Evolutionary conservation across 2,797 vertebrate genomes (phyloP).

Genomic region (Tenualosa thibaudeaui): DNA sequence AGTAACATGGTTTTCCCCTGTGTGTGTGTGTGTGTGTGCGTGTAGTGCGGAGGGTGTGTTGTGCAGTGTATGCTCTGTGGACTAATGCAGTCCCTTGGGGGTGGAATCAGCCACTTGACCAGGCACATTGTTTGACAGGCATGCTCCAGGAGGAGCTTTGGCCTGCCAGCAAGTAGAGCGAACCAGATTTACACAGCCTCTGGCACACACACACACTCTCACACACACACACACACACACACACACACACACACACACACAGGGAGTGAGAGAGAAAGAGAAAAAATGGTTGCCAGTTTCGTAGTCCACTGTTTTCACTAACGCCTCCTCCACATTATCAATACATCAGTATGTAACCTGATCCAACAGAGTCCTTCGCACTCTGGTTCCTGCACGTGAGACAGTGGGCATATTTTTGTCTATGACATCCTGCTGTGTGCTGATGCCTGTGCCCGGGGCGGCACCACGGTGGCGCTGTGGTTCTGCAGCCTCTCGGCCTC

Average conservation of each 20-base stretch:
- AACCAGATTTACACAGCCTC: constrained; percentile 42
- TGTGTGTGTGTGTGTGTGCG: constrained; percentile 16
- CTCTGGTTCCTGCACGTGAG: neutral
- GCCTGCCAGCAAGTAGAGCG: constrained; percentile 31
- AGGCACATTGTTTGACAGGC: constrained; percentile 50
- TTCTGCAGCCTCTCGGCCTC: neutral
- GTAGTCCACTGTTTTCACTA: neutral
- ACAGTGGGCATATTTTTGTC: neutral
- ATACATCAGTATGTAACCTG: neutral
- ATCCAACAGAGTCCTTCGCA: neutral
- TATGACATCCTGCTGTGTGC: neutral
- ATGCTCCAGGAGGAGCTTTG: constrained; percentile 23
- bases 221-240: constrained; percentile 33
- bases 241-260: neutral
- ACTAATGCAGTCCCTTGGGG: constrained; percentile 54
- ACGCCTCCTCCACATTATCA: neutral
- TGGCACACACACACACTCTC: constrained; percentile 9
- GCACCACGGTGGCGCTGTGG: neutral
- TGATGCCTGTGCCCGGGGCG: neutral
- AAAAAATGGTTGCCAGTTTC: neutral
- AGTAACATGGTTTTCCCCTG: constrained; percentile 21
- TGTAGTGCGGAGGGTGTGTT: constrained; percentile 43
- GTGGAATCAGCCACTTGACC: constrained; percentile 60
- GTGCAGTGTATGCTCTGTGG: constrained; percentile 40
- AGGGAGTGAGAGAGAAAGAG: neutral